Conservation (phyloP, 1,140 invertebrate species). For the Ips typographus region DNA sequence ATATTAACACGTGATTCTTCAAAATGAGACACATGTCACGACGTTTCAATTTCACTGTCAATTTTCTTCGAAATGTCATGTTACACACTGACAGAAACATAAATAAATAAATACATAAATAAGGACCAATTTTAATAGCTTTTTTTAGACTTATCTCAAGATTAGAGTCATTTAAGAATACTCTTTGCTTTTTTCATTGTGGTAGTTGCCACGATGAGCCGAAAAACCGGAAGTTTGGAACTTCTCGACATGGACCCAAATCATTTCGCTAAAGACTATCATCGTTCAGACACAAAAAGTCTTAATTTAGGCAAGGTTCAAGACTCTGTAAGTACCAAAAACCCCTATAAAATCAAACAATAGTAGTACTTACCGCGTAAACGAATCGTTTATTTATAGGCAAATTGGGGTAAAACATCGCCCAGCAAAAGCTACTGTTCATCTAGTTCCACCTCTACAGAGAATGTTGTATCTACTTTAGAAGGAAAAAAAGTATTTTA, state of each 20-base stretch:
- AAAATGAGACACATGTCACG: too few species aligned
- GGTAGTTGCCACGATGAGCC: not conserved
- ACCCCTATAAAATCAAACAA: not conserved
- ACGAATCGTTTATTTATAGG: constrained; percentile 24
- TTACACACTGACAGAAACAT: too few species aligned
- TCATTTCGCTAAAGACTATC: constrained; percentile 65
- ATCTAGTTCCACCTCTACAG: constrained; percentile 49
- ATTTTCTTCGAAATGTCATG: too few species aligned
- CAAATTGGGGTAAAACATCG: constrained; percentile 50
- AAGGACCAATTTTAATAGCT: too few species aligned
- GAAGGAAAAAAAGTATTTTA: constrained; percentile 56
- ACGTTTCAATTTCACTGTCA: too few species aligned
- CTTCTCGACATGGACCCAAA: constrained; percentile 54
- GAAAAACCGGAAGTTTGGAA: constrained; percentile 11
- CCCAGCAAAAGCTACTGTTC: constrained; percentile 49
- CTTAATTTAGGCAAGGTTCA: constrained; percentile 36
- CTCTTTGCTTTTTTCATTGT: too few species aligned
- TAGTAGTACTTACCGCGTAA: not conserved
- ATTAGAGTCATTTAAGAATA: too few species aligned
- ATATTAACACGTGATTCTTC: too few species aligned
- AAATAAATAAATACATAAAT: too few species aligned
- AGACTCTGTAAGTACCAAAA: constrained; percentile 50
- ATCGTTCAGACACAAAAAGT: constrained; percentile 80
- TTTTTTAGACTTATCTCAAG: too few species aligned
- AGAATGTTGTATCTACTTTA: constrained; percentile 53